A percentile compares a stretch with the other conserved stretches of the same genome.
phyloP scores from a whole-genome alignment of 1,140 invertebrate genomes.

The Drosophila prosaltans region DNA sequence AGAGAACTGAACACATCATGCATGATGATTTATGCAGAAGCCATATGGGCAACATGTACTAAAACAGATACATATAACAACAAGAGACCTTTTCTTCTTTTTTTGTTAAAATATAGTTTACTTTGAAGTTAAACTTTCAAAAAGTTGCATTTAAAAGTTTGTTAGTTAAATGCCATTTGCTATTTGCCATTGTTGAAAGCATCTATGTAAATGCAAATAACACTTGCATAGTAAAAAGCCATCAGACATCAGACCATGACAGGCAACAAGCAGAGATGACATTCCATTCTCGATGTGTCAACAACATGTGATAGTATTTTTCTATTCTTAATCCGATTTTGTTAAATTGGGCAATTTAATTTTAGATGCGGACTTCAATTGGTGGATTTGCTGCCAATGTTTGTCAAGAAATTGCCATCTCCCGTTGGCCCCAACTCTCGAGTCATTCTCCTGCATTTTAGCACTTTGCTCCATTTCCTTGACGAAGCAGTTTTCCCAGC shows the following conservation, averaged over 20 bases:
- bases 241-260: conserved; percentile 18
- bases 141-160: conserved; percentile 1
- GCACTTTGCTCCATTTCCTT: conserved; percentile 20
- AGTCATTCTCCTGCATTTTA: conserved; percentile 30
- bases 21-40: conserved; percentile 71
- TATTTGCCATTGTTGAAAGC: neutral
- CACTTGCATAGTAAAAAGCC: conserved; percentile 26
- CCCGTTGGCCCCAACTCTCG: conserved; percentile 48
- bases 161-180: neutral
- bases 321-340: conserved; percentile 4
- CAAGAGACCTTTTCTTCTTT: neutral
- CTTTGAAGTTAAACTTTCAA: conserved; percentile 9
- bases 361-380: conserved; percentile 1
- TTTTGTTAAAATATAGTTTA: neutral
- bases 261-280: conserved; percentile 1
- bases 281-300: conserved; percentile 2
- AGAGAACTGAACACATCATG: conserved; percentile 46
- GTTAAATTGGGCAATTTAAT: conserved; percentile 11
- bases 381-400: conserved; percentile 1
- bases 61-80: conserved; percentile 34
- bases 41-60: conserved; percentile 54
- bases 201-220: neutral
- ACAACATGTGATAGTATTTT: neutral
- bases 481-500: conserved; percentile 25
- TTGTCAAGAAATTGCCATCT: conserved; percentile 19